phyloP scores from a whole-genome alignment of 1,140 invertebrate genomes.

The Phenacoccus solenopsis region DNA sequence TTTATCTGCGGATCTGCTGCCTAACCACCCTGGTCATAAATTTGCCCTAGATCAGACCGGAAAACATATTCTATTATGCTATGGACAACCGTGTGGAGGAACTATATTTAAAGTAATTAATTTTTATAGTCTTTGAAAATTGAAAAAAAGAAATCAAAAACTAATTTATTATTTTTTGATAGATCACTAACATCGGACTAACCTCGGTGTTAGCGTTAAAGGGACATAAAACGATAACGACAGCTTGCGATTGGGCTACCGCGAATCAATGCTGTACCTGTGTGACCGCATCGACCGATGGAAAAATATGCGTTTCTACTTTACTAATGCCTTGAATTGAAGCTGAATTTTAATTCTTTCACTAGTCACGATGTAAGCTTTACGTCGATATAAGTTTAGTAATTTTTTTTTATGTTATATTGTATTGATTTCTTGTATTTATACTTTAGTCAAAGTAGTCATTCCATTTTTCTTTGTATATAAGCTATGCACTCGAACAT shows the following conservation, averaged over 20 bases:
- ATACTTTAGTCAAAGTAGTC: no score
- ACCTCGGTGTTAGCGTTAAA: conserved; percentile 38
- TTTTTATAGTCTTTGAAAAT: no score
- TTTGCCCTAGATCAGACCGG: conserved; percentile 48
- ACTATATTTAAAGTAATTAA: conserved; percentile 52
- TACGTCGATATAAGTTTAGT: no score
- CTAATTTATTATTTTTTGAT: not conserved
- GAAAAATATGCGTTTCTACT: conserved; percentile 46
- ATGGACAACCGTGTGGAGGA: conserved; percentile 39
- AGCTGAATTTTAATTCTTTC: no score
- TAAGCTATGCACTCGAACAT: no score
- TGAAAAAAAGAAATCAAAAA: no score
- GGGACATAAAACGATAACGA: conserved; percentile 41
- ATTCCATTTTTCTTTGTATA: no score
- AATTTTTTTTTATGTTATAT: no score
- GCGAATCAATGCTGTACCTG: conserved; percentile 48
- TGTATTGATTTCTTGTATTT: no score
- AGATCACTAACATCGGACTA: conserved; percentile 23
- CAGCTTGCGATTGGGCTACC: conserved; percentile 51
- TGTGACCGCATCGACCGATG: conserved; percentile 46
- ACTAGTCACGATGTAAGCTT: no score
- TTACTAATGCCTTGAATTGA: conserved; percentile 35
- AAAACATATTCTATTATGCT: conserved; percentile 42
- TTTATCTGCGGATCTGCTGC: conserved; percentile 20
- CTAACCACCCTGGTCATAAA: conserved; percentile 10